Percentiles rank a stretch among this genome's conserved stretches.
Conservation (phyloP, 2,113 vertebrate species). For the Cygnus buccinator region DNA sequence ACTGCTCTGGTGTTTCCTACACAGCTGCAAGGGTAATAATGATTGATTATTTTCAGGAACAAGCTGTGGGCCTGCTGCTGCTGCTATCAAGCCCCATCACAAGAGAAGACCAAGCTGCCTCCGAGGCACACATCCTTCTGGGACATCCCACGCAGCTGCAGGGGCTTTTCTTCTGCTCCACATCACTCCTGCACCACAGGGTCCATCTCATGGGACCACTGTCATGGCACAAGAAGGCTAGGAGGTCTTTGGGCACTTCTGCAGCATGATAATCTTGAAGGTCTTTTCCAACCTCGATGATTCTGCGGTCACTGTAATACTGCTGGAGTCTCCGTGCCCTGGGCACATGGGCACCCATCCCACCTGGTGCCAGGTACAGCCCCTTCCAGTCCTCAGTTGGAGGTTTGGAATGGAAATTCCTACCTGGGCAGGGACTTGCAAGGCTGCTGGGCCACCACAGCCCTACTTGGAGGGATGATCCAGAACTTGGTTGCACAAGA, state of each 20-base stretch:
- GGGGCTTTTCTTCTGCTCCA: neutral
- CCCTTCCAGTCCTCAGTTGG: neutral
- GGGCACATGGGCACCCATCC: neutral
- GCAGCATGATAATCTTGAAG: neutral
- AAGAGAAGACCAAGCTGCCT: neutral
- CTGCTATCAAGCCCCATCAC: neutral
- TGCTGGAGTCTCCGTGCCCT: neutral
- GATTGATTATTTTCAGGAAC: neutral
- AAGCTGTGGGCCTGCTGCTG: neutral
- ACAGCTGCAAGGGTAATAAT: neutral
- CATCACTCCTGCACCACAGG: neutral
- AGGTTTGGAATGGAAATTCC: neutral
- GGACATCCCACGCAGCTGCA: neutral
- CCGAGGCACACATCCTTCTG: rapidly evolving
- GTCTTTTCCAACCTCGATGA: neutral
- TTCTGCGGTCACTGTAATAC: neutral
- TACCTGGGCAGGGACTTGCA: neutral
- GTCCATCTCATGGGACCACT: rapidly evolving
- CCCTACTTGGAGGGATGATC: neutral
- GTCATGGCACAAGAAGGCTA: neutral
- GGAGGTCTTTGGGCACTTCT: neutral
- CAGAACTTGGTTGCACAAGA: neutral
- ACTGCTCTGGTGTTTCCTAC: neutral
- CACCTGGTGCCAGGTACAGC: neutral
- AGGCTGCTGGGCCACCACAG: neutral